These are phyloP conservation scores for Sebastes dallii DNA, from an alignment of 2,797 vertebrate species.

Conservation along the genomic window DNA sequence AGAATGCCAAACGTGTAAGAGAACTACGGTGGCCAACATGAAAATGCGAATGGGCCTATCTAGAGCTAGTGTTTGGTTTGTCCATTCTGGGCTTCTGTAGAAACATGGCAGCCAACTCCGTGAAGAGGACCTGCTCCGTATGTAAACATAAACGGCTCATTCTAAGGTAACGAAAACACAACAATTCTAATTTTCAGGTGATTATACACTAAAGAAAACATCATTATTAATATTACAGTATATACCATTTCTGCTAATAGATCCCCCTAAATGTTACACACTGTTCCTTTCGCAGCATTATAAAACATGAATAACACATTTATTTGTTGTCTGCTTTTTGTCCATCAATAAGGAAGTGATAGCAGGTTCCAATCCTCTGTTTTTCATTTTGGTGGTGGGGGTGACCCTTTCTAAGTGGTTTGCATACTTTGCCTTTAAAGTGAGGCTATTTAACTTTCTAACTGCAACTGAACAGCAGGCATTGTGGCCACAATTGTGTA, in stretches of 20 bases:
- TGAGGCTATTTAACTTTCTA: not conserved
- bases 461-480: not conserved
- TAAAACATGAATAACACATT: not conserved
- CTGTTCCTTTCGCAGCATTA: not conserved
- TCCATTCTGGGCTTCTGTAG: too few relatives aligned
- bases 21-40: not conserved
- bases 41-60: rapidly evolving
- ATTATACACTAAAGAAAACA: not conserved
- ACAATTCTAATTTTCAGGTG: not conserved
- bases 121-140: too few relatives aligned
- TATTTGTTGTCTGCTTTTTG: not conserved
- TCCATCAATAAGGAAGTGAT: not conserved
- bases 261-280: not conserved
- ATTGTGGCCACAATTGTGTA: not conserved
- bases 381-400: not conserved
- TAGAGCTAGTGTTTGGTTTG: too few relatives aligned
- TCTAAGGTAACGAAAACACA: not conserved
- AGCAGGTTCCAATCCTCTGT: not conserved
- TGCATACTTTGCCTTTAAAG: not conserved
- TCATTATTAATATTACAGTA: too few relatives aligned
- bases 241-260: not conserved
- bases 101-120: too few relatives aligned
- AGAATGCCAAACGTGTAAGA: not conserved
- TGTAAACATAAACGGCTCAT: too few relatives aligned
- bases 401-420: not conserved